These are phyloP conservation scores for Esperia sulphurella DNA, from an alignment of 2,888 invertebrate genomes.

Conservation along the genomic window DNA sequence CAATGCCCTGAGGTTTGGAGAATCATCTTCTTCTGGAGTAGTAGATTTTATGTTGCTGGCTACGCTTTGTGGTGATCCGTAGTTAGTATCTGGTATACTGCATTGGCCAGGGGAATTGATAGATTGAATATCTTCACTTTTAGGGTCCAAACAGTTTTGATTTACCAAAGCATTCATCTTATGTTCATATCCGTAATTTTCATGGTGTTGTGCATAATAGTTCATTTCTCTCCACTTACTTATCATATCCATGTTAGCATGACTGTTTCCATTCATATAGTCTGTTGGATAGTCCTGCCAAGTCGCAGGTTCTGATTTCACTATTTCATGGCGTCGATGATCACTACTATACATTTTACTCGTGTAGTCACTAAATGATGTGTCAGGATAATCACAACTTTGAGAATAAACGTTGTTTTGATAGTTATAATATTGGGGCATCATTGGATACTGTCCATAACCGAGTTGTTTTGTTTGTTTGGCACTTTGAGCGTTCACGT, in stretches of 20 bases:
- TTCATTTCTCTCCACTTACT: conserved; percentile 62
- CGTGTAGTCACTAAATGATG: conserved; percentile 32
- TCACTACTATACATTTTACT: conserved; percentile 37
- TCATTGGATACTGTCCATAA: conserved; percentile 45
- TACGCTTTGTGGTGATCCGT: conserved; percentile 58
- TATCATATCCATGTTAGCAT: conserved; percentile 49
- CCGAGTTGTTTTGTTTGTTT: conserved; percentile 43
- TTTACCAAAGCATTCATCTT: conserved; percentile 29
- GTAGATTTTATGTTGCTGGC: conserved; percentile 48
- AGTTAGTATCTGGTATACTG: conserved; percentile 55
- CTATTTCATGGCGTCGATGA: conserved; percentile 30
- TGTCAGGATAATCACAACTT: conserved; percentile 44
- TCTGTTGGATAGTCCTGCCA: conserved; percentile 52
- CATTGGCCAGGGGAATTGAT: conserved; percentile 60
- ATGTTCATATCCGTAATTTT: conserved; percentile 44
- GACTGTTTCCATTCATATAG: conserved; percentile 30
- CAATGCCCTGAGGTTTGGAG: conserved; percentile 80
- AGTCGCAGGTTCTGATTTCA: conserved; percentile 55
- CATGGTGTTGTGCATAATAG: conserved; percentile 47
- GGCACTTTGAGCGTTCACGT: conserved; percentile 51
- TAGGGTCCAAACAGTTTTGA: conserved; percentile 31
- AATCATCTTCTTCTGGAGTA: conserved; percentile 58
- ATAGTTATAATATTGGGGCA: conserved; percentile 44
- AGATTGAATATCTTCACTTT: conserved; percentile 46
- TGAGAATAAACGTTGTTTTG: conserved; percentile 48